phyloP scores from a whole-genome alignment of 2,888 invertebrate genomes.

The Aradus depressus region DNA sequence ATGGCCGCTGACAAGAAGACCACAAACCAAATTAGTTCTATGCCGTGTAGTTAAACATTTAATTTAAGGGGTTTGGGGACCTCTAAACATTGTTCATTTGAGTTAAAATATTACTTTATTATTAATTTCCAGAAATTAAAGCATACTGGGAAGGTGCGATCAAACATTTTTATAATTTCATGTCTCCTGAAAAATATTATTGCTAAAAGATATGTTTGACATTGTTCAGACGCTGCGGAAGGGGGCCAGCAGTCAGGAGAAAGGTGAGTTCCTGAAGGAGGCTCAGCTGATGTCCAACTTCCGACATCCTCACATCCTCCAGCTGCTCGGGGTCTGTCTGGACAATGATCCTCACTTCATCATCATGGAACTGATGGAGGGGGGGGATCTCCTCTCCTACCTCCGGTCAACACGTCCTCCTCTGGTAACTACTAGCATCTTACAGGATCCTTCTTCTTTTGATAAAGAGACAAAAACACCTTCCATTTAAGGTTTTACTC shows the following conservation, averaged over 20 bases:
- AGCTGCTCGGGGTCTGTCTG: constrained; percentile 85
- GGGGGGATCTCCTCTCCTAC: constrained; percentile 87
- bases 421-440: constrained; percentile 15
- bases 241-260: constrained; percentile 80
- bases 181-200: not conserved
- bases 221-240: constrained; percentile 67
- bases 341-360: constrained; percentile 89
- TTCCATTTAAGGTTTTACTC: not conserved
- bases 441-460: no score
- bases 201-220: not conserved
- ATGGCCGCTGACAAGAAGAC: no score
- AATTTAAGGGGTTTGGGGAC: no score
- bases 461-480: not conserved
- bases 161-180: not conserved
- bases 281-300: constrained; percentile 96
- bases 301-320: constrained; percentile 88
- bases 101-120: not conserved
- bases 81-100: no score
- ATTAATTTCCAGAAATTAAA: no score
- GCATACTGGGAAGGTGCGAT: no score
- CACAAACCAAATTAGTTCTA: no score
- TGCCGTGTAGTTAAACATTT: no score
- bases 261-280: constrained; percentile 89
- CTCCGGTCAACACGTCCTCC: constrained; percentile 64
- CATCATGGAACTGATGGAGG: constrained; percentile 95